Evolutionary conservation across 1,140 invertebrate species (phyloP).

Genomic region (Temnothorax longispinosus): DNA sequence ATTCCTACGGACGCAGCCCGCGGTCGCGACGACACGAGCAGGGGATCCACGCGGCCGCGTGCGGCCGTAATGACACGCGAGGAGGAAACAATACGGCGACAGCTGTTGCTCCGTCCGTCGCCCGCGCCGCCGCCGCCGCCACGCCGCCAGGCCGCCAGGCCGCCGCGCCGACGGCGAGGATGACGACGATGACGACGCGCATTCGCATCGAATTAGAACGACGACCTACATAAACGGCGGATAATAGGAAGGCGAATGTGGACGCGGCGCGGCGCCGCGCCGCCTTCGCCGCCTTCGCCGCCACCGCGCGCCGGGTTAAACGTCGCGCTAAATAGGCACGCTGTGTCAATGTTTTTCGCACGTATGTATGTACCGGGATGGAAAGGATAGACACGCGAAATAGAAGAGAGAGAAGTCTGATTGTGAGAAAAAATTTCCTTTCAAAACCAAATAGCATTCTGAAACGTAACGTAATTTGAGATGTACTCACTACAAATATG

Average conservation of each 20-base stretch:
- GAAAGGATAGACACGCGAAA: background rate
- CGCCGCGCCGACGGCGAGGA: constrained; percentile 31
- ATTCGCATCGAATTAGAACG: constrained; percentile 69
- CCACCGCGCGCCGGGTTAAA: constrained; percentile 54
- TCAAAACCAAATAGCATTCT: too few species aligned
- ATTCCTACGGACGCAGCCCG: background rate
- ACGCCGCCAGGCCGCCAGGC: background rate
- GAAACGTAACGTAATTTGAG: background rate
- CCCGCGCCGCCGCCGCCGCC: background rate
- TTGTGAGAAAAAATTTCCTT: background rate
- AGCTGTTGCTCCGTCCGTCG: constrained; percentile 73
- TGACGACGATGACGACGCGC: constrained; percentile 31
- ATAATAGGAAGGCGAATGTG: constrained; percentile 69
- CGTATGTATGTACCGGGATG: background rate
- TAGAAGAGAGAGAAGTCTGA: background rate
- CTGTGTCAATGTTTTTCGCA: constrained; percentile 27
- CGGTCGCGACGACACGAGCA: background rate
- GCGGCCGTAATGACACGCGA: constrained; percentile 47
- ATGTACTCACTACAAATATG: background rate
- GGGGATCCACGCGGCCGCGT: background rate
- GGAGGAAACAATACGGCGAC: constrained; percentile 68
- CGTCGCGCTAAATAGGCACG: constrained; percentile 54
- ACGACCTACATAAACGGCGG: constrained; percentile 72
- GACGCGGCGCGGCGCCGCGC: background rate
- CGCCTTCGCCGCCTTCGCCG: too few species aligned